Conservation (phyloP, 1,140 invertebrate species). For the Meloidogyne hapla region DNA sequence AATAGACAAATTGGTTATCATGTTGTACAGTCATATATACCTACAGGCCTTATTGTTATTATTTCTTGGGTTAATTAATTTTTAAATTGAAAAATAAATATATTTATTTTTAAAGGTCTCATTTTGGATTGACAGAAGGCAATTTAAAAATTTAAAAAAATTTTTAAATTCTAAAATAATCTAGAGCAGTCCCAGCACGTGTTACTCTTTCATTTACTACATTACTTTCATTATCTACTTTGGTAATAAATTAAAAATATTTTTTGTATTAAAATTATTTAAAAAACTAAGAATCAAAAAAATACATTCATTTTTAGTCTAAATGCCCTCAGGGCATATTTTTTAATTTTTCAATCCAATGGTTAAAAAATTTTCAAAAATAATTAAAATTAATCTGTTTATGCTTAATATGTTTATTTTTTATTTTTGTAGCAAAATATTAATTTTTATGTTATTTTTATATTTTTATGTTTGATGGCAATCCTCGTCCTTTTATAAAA, state of each 20-base stretch:
- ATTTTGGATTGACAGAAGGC: conserved; percentile 63
- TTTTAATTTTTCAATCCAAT: too few species aligned
- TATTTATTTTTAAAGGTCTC: conserved; percentile 40
- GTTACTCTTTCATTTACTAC: conserved; percentile 62
- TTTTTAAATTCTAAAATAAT: not conserved
- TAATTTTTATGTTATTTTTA: too few species aligned
- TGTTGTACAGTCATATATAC: conserved; percentile 82
- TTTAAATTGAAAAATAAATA: not conserved
- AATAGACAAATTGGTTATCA: conserved; percentile 83
- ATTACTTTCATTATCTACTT: conserved; percentile 56
- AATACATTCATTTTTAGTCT: too few species aligned
- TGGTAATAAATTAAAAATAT: conserved; percentile 41
- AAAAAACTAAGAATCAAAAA: not conserved
- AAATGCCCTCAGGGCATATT: too few species aligned
- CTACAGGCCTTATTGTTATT: conserved; percentile 79
- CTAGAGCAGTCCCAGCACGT: conserved; percentile 57
- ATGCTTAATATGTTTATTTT: too few species aligned
- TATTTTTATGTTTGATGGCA: too few species aligned
- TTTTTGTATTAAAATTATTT: too few species aligned
- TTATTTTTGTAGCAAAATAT: too few species aligned
- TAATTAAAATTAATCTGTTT: too few species aligned
- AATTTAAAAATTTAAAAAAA: not conserved
- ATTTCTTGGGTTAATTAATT: conserved; percentile 74
- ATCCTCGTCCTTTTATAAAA: not conserved
- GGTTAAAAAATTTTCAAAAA: too few species aligned